Percentiles rank a stretch among this genome's conserved stretches.
Evolutionary conservation across 2,113 vertebrate genomes (phyloP).

Genomic region (Pangasianodon gigas): DNA sequence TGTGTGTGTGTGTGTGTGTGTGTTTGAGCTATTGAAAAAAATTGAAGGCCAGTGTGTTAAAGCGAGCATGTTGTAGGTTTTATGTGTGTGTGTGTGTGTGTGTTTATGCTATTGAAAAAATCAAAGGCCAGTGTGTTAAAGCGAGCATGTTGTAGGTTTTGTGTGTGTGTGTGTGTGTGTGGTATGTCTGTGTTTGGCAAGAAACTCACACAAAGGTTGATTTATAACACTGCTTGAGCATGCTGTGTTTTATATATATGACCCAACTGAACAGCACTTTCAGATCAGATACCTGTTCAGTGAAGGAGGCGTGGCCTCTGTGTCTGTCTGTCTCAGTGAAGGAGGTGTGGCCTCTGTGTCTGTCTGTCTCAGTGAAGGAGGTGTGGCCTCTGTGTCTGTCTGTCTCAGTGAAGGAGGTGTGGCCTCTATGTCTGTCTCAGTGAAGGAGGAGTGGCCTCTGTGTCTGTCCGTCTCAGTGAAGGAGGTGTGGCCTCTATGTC

Average conservation of each 20-base stretch:
- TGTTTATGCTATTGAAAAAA: background rate
- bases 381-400: background rate
- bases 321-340: background rate
- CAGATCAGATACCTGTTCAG: background rate
- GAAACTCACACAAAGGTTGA: background rate
- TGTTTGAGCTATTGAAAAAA: background rate
- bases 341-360: background rate
- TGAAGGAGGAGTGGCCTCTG: background rate
- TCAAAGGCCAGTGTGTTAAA: too few relatives aligned
- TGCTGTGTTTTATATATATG: background rate
- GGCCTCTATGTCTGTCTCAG: background rate
- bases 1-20: conserved; percentile 44
- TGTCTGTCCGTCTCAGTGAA: background rate
- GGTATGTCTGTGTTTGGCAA: background rate
- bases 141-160: background rate
- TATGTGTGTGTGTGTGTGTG: background rate
- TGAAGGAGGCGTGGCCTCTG: background rate
- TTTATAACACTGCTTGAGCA: background rate
- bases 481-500: background rate
- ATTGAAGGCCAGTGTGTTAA: too few relatives aligned
- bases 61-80: background rate
- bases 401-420: background rate
- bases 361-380: background rate
- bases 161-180: background rate
- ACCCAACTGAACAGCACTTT: background rate